phyloP scores from a whole-genome alignment of 2,797 vertebrate species.

The Hippoglossus hippoglossus region DNA sequence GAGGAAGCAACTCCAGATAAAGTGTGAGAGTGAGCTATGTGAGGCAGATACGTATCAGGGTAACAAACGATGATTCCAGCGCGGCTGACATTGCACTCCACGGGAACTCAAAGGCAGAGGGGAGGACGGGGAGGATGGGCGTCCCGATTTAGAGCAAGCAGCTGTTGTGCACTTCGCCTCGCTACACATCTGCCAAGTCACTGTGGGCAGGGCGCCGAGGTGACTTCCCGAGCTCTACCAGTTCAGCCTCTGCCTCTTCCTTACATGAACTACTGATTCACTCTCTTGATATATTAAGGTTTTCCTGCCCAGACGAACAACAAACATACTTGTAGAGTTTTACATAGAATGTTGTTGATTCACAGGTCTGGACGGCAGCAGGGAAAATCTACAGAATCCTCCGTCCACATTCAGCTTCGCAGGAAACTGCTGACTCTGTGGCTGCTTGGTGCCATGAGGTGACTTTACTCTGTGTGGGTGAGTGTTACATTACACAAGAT shows the following conservation, averaged over 20 bases:
- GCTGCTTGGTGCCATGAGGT: conserved; percentile 6
- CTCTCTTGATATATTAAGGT: background rate
- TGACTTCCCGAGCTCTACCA: conserved; percentile 62
- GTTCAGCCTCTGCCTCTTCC: background rate
- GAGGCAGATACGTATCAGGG: conserved; percentile 46
- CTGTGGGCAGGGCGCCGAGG: conserved; percentile 65
- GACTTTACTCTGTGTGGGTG: conserved; percentile 4
- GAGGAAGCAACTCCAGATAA: background rate
- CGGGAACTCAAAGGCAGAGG: conserved; percentile 79
- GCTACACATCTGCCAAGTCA: conserved; percentile 81
- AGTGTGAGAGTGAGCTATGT: conserved; percentile 4
- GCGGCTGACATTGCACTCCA: conserved; percentile 81
- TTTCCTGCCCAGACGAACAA: background rate
- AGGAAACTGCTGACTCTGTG: conserved; percentile 34
- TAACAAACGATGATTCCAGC: conserved; percentile 77
- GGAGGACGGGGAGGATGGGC: conserved; percentile 64
- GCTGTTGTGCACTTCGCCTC: conserved; percentile 73
- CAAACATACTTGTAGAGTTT: background rate
- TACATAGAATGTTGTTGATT: background rate
- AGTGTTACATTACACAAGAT: conserved; percentile 3
- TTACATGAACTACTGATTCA: conserved; percentile 6
- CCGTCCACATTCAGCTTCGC: background rate
- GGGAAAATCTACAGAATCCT: background rate
- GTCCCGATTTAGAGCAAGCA: conserved; percentile 81
- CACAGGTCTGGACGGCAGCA: conserved; percentile 2